Conservation (phyloP, 1,140 invertebrate genomes). For the Manduca sexta region DNA sequence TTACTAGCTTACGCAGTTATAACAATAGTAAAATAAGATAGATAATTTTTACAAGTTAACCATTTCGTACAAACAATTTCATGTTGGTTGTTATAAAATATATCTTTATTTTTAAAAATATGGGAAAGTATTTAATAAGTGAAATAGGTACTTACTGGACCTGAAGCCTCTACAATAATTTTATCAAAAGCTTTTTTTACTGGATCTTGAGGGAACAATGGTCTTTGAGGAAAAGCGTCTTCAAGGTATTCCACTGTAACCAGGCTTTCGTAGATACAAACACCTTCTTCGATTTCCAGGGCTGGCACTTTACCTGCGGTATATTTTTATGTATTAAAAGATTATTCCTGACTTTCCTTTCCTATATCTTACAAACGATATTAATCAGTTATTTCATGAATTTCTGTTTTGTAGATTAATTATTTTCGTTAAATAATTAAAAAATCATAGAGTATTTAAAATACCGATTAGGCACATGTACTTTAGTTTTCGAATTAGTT, state of each 20-base stretch:
- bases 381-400: too few species aligned
- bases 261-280: constrained; percentile 84
- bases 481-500: too few species aligned
- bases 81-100: constrained; percentile 29
- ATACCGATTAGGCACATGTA: too few species aligned
- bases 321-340: neutral
- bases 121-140: constrained; percentile 24
- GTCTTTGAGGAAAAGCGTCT: constrained; percentile 81
- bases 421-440: too few species aligned
- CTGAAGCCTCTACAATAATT: constrained; percentile 82
- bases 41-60: constrained; percentile 30
- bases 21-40: too few species aligned
- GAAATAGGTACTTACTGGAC: constrained; percentile 43
- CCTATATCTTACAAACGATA: too few species aligned
- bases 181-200: constrained; percentile 85
- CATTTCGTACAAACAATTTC: constrained; percentile 24
- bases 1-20: too few species aligned
- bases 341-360: neutral
- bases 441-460: too few species aligned
- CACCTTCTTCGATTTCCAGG: constrained; percentile 80
- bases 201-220: constrained; percentile 82
- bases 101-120: constrained; percentile 32
- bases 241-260: constrained; percentile 90
- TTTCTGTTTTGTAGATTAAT: too few species aligned
- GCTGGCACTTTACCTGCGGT: constrained; percentile 84